A percentile compares a stretch with the other conserved stretches of the same genome.
Conservation (phyloP, 2,888 invertebrate genomes). For the Ametastegia equiseti region DNA sequence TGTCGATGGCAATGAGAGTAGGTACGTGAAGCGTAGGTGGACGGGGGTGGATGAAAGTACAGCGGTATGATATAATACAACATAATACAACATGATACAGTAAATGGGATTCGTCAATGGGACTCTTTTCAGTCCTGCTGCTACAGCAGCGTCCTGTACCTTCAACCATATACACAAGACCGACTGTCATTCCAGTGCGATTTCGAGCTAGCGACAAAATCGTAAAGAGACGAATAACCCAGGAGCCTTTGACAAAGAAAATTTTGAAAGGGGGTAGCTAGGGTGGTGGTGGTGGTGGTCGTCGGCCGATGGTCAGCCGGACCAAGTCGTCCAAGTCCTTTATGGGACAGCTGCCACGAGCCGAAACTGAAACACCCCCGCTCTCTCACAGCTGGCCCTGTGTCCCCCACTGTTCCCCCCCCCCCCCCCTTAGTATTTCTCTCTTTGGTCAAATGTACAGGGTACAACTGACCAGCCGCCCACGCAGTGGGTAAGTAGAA, state of each 20-base stretch:
- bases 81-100: no score
- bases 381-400: conserved; percentile 27
- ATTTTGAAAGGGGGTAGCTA: conserved; percentile 60
- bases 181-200: not conserved
- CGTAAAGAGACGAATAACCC: not conserved
- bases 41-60: no score
- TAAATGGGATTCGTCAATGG: no score
- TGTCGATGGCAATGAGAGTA: no score
- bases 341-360: conserved; percentile 43
- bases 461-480: conserved; percentile 35
- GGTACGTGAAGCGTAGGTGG: no score
- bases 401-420: no score
- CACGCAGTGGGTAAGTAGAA: conserved; percentile 11
- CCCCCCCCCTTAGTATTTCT: not conserved
- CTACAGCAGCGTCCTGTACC: no score
- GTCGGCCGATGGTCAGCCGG: conserved; percentile 66
- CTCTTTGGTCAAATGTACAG: conserved; percentile 4
- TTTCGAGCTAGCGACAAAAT: not conserved
- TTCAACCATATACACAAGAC: no score
- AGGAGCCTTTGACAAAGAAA: conserved; percentile 22
- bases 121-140: no score
- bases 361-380: conserved; percentile 34
- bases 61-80: no score
- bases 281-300: no score
- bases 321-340: conserved; percentile 45